Base-by-base conservation (phyloP, 2,797 vertebrate genomes). In the Sebastes vulpes region DNA sequence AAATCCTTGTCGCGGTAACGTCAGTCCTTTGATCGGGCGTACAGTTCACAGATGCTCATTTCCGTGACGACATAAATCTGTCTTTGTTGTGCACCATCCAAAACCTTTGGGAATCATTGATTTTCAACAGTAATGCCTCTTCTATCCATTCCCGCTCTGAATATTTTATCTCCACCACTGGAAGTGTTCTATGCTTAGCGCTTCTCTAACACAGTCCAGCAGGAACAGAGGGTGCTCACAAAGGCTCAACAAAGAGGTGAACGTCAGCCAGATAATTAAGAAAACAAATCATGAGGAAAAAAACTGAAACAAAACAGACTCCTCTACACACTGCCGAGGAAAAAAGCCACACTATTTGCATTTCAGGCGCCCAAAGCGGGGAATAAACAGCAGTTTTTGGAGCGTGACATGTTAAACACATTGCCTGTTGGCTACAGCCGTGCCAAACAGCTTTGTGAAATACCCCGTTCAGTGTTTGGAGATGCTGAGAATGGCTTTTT, bases 371-470 rank as follows among this genome's bases (percentile, higher is more conserved):
- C 90, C 87, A 85, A 86, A 93, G 90, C 90, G 0, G 82, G 81
- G 88, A 91, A 92, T 93, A 92, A 95, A 94, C 92, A 92, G 91
- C 91, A 82, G 84, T 93, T 93, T 95, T 93, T 94, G 92, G 93
- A 95, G 90, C 93, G 88, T 95, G 95, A 94, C 93, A 82, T 94
- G 93, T 93, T 95, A 95, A 95, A 94, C 91, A 93, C 92, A 92
- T 93, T 93, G 93, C 89, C 94, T 92, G 85, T 89, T 95, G 93
- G 93, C 89, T 86, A 79, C 79, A 82, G 80, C 87, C 57, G 66
- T 82, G 83, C 89, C 79, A 92, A 93, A 89, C 89, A 68, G 89
- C 91, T 94, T 93, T 91, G 86, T 89, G 82, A 93, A 93, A 95
- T 89, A 82, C 79, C 84, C 89, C 74, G 50, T 82, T 93, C 82